phyloP scores from a whole-genome alignment of 2,113 vertebrate genomes.

The Rynchops niger region DNA sequence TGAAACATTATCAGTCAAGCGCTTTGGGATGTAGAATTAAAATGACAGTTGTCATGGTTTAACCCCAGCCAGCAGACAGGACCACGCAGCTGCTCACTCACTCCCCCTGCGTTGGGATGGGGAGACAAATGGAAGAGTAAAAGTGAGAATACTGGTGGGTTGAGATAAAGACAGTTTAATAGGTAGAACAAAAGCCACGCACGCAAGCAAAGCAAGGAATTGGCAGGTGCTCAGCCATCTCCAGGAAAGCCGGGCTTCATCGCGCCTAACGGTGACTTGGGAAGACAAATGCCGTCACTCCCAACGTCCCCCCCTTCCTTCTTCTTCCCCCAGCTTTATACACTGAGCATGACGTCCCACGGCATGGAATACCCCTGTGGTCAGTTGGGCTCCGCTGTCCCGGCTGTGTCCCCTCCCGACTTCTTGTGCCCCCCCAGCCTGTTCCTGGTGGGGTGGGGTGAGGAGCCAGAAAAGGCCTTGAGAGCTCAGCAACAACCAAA shows the following conservation, averaged over 20 bases:
- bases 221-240: neutral
- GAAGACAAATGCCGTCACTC: neutral
- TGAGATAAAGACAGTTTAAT: neutral
- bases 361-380: neutral
- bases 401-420: neutral
- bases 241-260: neutral
- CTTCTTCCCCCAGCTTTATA: neutral
- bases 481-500: neutral
- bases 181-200: neutral
- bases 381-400: neutral
- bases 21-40: neutral
- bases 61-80: neutral
- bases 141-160: neutral
- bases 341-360: neutral
- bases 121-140: neutral
- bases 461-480: neutral
- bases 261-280: neutral
- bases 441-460: neutral
- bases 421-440: neutral
- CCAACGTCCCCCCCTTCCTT: neutral
- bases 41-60: neutral
- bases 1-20: neutral
- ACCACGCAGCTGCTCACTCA: neutral
- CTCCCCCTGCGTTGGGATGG: neutral
- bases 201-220: neutral